Evolutionary conservation across 2,888 invertebrate species (phyloP).

Genomic region (Malthinus seriepunctatus): DNA sequence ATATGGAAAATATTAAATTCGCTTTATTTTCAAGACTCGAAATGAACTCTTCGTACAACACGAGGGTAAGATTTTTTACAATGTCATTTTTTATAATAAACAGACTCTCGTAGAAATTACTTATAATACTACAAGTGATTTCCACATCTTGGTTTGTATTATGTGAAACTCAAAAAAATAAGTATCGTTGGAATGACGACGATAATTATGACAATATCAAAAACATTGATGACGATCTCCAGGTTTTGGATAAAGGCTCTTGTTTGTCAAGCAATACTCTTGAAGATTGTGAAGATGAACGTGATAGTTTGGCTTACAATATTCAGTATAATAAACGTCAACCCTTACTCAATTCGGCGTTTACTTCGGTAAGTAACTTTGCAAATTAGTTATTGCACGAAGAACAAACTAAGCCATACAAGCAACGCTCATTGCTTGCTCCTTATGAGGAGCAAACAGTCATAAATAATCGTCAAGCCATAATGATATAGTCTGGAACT

Average conservation of each 20-base stretch:
- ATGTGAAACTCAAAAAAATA: background rate
- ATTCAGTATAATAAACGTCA: background rate
- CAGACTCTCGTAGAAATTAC: background rate
- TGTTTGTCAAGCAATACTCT: background rate
- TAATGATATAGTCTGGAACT: no score
- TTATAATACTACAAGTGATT: background rate
- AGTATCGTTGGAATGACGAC: background rate
- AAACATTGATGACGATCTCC: background rate
- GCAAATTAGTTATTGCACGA: no score
- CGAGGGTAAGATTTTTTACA: background rate
- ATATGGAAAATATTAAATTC: background rate
- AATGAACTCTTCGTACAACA: background rate
- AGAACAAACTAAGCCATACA: no score
- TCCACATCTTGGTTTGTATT: background rate
- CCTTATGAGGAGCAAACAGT: no score
- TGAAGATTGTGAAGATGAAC: background rate
- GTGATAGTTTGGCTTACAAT: background rate
- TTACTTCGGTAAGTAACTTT: slow-evolving; percentile 1
- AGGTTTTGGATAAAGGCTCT: background rate
- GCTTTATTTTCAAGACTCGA: background rate
- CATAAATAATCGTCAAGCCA: no score
- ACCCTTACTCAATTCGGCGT: background rate
- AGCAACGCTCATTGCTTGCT: no score
- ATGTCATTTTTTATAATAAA: background rate
- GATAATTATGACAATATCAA: slow-evolving; percentile 3